A percentile compares a stretch with the other conserved stretches of the same genome.
These are phyloP conservation scores for Arizona elegans DNA, from an alignment of 2,113 vertebrate genomes.

Conservation along the genomic window DNA sequence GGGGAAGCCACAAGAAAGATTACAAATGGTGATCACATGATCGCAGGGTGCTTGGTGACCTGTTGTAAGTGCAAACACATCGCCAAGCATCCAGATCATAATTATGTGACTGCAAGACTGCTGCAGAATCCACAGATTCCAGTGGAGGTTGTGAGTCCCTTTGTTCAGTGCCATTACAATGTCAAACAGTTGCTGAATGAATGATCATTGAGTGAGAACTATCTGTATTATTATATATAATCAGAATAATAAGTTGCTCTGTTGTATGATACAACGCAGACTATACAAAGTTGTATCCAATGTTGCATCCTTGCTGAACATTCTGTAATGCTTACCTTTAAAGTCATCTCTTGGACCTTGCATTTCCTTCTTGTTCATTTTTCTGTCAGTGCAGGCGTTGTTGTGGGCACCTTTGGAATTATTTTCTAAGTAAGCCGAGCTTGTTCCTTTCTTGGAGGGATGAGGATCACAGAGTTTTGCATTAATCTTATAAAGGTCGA, in stretches of 20 bases:
- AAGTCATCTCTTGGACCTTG: constrained; percentile 83
- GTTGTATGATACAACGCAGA: background rate
- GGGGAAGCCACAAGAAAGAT: background rate
- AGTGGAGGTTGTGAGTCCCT: background rate
- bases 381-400: constrained; percentile 78
- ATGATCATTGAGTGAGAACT: background rate
- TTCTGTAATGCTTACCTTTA: constrained; percentile 77
- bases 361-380: constrained; percentile 84
- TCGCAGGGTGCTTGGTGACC: background rate
- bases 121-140: background rate
- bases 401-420: constrained; percentile 80
- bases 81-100: background rate
- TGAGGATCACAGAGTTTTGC: constrained; percentile 97
- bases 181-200: background rate
- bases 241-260: background rate
- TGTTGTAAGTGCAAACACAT: background rate
- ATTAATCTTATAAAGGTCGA: constrained; percentile 97
- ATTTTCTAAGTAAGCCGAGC: constrained; percentile 88
- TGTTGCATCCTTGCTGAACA: background rate
- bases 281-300: background rate
- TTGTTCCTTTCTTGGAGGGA: constrained; percentile 95
- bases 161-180: background rate
- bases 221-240: background rate
- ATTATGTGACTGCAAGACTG: background rate
- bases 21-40: background rate